These are phyloP conservation scores for Microplitis demolitor DNA, from an alignment of 1,140 invertebrate species.

Conservation along the genomic window DNA sequence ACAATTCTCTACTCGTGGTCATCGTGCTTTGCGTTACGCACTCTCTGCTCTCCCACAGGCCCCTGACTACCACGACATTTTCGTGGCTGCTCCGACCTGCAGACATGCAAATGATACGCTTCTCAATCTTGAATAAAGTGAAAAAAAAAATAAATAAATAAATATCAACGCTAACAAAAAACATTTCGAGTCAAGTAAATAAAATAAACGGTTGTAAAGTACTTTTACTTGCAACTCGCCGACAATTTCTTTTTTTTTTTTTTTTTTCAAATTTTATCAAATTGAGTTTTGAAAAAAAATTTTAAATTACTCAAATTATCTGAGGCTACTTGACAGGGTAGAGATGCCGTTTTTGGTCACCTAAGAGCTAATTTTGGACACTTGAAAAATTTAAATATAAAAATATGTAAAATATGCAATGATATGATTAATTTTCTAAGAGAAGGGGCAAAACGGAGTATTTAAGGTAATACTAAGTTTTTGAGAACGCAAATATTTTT, in stretches of 20 bases:
- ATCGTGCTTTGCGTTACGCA: slow-evolving; percentile 51
- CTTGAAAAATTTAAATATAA: too few species aligned
- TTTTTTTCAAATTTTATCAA: not conserved
- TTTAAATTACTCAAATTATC: too few species aligned
- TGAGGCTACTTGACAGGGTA: too few species aligned
- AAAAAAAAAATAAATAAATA: not conserved
- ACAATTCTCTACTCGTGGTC: slow-evolving; percentile 9
- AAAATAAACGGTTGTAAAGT: not conserved
- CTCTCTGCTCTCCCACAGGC: slow-evolving; percentile 45
- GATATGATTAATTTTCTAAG: too few species aligned
- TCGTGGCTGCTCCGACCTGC: slow-evolving; percentile 6
- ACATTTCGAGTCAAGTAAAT: not conserved
- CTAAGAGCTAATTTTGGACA: too few species aligned
- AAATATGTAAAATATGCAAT: too few species aligned
- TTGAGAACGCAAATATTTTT: too few species aligned
- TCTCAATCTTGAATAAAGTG: not conserved
- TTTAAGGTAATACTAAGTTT: too few species aligned
- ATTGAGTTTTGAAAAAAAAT: too few species aligned
- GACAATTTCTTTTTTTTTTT: not conserved
- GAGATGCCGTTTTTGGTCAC: too few species aligned
- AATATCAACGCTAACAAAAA: not conserved
- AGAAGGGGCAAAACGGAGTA: too few species aligned
- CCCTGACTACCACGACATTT: not conserved
- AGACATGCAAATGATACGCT: slow-evolving; percentile 17
- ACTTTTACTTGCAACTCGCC: not conserved